Evolutionary conservation across 1,140 invertebrate species (phyloP).

Genomic region (Tetramorium parvispinum): DNA sequence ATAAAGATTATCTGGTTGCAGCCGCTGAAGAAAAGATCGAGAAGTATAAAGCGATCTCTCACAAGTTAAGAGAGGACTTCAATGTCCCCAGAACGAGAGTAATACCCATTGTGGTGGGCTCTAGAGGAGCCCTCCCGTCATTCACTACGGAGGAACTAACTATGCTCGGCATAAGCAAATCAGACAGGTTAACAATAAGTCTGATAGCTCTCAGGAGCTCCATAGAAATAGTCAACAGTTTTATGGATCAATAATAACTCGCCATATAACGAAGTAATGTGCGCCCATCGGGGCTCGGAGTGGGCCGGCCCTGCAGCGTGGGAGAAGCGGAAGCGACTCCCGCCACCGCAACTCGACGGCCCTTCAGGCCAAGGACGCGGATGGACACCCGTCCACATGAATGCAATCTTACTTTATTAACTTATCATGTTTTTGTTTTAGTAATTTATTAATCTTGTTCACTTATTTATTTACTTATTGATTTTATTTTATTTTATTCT

Average conservation of each 20-base stretch:
- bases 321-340: too few relatives aligned
- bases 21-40: slow-evolving; percentile 33
- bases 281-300: too few relatives aligned
- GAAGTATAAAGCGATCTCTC: accelerated
- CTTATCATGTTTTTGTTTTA: too few relatives aligned
- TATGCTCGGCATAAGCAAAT: accelerated
- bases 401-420: too few relatives aligned
- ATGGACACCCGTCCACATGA: too few relatives aligned
- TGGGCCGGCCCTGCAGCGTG: too few relatives aligned
- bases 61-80: not conserved
- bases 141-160: accelerated
- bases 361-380: too few relatives aligned
- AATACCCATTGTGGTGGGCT: not conserved
- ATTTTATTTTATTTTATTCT: too few relatives aligned
- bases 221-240: not conserved
- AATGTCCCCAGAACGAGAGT: not conserved
- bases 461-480: too few relatives aligned
- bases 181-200: not conserved
- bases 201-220: not conserved
- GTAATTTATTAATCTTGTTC: too few relatives aligned
- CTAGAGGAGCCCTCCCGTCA: not conserved
- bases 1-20: slow-evolving; percentile 48
- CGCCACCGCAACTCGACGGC: too few relatives aligned
- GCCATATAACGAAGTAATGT: too few relatives aligned
- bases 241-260: slow-evolving; percentile 19